These are phyloP conservation scores for Leptura quadrifasciata DNA, from an alignment of 2,888 invertebrate species.

Conservation along the genomic window DNA sequence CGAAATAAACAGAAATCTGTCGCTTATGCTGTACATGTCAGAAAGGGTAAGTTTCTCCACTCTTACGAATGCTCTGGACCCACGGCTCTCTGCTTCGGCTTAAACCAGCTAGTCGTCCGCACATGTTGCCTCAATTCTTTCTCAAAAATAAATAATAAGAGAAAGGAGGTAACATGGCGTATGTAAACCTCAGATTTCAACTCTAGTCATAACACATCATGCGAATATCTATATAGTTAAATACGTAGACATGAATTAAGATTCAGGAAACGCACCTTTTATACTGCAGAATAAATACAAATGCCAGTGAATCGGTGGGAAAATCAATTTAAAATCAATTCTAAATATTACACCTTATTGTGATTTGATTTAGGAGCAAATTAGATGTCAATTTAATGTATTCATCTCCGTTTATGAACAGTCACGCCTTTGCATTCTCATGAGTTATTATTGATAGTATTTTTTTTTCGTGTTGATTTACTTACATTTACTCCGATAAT, in stretches of 20 bases:
- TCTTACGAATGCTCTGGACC: too few relatives aligned
- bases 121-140: too few relatives aligned
- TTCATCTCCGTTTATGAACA: conserved; percentile 1
- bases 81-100: too few relatives aligned
- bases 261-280: conserved; percentile 31
- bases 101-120: too few relatives aligned
- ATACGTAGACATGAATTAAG: conserved; percentile 22
- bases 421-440: conserved; percentile 10
- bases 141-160: too few relatives aligned
- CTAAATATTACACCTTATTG: conserved; percentile 28
- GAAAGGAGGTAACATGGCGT: too few relatives aligned
- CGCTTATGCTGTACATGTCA: too few relatives aligned
- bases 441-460: conserved; percentile 1
- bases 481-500: background rate
- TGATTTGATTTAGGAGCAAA: conserved; percentile 36
- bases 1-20: too few relatives aligned
- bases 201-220: conserved; percentile 27
- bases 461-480: conserved; percentile 5
- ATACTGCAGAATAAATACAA: conserved; percentile 19
- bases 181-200: conserved; percentile 15
- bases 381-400: conserved; percentile 32
- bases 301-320: conserved; percentile 30
- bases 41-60: too few relatives aligned
- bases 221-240: background rate
- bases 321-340: conserved; percentile 35